Evolutionary conservation across 37 sponge, comb jelly and placozoan genomes (phyloP), one percentile per base, ranked within the genome.

Genomic region (Chondrilla cf. caribensis): DNA sequence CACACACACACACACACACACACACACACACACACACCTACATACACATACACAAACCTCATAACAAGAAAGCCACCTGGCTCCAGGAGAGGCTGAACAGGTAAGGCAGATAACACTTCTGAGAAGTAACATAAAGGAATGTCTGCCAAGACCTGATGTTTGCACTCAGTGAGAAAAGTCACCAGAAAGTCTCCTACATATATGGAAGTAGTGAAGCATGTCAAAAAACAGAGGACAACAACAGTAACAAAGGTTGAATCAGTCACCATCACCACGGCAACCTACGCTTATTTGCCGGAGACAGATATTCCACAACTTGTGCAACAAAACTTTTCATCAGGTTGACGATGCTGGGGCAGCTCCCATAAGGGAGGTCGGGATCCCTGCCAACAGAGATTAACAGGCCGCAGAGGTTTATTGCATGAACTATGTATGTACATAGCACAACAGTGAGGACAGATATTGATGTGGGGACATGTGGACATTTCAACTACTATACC

Each of bases 71-170:
- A 24, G 21, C 76, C 76, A 2, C 40, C 76, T 43, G 76, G n/a
- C 2, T 37, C 44, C 18, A 73, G 76, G 44, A 73, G 41, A 22
- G 76, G 76, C 44, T 73, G 76, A 43, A 43, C 21, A 36, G 41
- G 76, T n/a, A 73, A 21, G 43, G 36, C 38, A 9, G 76, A 36
- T 2, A 73, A 39, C 17, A 43, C 41, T 73, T 73, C 44, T 41
- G 76, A 43, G 44, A 73, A 73, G 44, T 39, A 73, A 6, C 76
- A 73, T 8, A 73, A 25, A 73, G 76, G 24, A 39, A 73, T 73
- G 14, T 73, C 76, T 2, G 38, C 76, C 24, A 37, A 37, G 44
- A 4, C 24, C 76, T 73, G 76, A n/a, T 39, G 44, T 25, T 73
- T 73, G 14, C 76, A 73, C 76, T 73, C 76, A 11, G n/a, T 73